phyloP scores from a whole-genome alignment of 2,797 vertebrate species.

The Gobio occitaniae region DNA sequence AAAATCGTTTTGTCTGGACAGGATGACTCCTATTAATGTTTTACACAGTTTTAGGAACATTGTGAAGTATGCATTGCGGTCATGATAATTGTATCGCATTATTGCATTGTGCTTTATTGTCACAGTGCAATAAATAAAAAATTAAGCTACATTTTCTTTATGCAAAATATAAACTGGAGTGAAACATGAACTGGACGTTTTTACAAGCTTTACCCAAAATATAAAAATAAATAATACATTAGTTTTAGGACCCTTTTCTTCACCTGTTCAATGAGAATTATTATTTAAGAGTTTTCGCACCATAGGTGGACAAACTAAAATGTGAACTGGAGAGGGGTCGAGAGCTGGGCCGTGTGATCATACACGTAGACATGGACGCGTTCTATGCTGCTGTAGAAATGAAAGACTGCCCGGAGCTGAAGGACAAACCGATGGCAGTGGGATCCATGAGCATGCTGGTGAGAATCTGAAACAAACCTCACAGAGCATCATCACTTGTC shows the following conservation, averaged over 20 bases:
- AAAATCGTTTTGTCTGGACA: not conserved
- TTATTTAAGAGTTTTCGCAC: not conserved
- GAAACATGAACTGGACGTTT: not conserved
- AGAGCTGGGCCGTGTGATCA: slow-evolving; percentile 86
- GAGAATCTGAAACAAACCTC: slow-evolving; percentile 46
- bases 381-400: slow-evolving; percentile 98
- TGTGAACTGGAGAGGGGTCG: slow-evolving; percentile 83
- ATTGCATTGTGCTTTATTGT: not conserved
- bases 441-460: slow-evolving; percentile 97
- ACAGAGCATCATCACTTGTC: not conserved
- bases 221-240: not conserved
- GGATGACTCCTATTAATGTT: not conserved
- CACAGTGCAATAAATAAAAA: not conserved
- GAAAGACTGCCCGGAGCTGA: slow-evolving; percentile 92
- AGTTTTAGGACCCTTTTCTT: not conserved
- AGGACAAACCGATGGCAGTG: slow-evolving; percentile 94
- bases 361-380: slow-evolving; percentile 98
- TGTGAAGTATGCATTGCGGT: not conserved
- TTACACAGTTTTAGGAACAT: not conserved
- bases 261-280: not conserved
- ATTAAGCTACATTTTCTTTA: not conserved
- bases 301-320: slow-evolving; percentile 84
- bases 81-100: not conserved
- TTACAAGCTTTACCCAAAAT: not conserved
- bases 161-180: slow-evolving; percentile 1